These are phyloP conservation scores for Proisotoma minuta DNA, from an alignment of 2,888 invertebrate genomes.

Conservation along the genomic window DNA sequence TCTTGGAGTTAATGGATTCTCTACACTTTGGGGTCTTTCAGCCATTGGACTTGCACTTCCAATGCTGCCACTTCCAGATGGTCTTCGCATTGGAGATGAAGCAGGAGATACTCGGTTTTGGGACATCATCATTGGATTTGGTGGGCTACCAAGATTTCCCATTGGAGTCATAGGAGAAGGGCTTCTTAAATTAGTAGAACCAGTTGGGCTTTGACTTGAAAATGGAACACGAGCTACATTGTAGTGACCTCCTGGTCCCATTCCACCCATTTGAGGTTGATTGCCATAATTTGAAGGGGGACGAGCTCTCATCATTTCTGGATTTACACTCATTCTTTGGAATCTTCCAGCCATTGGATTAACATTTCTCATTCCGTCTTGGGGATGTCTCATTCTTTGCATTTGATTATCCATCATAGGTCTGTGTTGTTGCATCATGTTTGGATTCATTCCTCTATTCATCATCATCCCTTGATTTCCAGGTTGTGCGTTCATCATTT, in stretches of 20 bases:
- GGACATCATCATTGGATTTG: slow-evolving; percentile 36
- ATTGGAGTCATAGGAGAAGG: slow-evolving; percentile 45
- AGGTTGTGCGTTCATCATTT: slow-evolving; percentile 29
- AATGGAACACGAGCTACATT: slow-evolving; percentile 39
- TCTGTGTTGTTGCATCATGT: slow-evolving; percentile 42
- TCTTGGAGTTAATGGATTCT: slow-evolving; percentile 58
- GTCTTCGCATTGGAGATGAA: slow-evolving; percentile 50
- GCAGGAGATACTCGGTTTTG: slow-evolving; percentile 45
- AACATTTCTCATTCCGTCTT: slow-evolving; percentile 36
- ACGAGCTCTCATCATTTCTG: slow-evolving; percentile 41
- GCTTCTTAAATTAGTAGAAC: slow-evolving; percentile 39
- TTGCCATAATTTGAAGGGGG: slow-evolving; percentile 35
- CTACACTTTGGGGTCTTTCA: slow-evolving; percentile 59
- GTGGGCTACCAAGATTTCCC: slow-evolving; percentile 43
- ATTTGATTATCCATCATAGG: slow-evolving; percentile 37
- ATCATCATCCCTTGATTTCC: slow-evolving; percentile 37
- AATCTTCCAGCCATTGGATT: slow-evolving; percentile 29
- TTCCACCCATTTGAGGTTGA: slow-evolving; percentile 27
- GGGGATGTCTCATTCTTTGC: slow-evolving; percentile 40
- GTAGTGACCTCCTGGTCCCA: slow-evolving; percentile 30
- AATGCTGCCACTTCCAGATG: slow-evolving; percentile 54
- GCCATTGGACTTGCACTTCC: slow-evolving; percentile 56
- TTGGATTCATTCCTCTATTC: slow-evolving; percentile 36
- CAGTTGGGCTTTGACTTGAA: slow-evolving; percentile 45
- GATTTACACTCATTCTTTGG: slow-evolving; percentile 40